Base-by-base conservation (phyloP, 2,113 vertebrate species). In the Aphelocoma coerulescens region DNA sequence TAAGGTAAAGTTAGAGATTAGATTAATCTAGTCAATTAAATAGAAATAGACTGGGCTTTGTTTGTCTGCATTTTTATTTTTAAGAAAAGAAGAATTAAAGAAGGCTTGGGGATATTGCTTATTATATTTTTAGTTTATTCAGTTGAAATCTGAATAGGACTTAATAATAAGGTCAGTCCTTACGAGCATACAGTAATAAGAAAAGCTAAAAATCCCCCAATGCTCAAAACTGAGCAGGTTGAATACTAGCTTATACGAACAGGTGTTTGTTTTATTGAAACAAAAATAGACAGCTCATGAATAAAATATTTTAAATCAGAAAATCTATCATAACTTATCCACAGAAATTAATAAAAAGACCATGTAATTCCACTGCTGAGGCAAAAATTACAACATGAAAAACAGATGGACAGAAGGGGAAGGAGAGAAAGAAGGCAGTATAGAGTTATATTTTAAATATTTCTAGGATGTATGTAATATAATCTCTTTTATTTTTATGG, bases 1-100 rank as follows among this genome's bases (percentile, higher is more conserved):
- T 55, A 57, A 65, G 7, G 87, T 83, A 91, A 96, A 10, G 13
- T 41, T 41, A 41, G 39, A 97, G 69, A 80, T 86, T 46, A 93
- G 41, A n/a, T 92, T 52, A 1, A 77, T 35, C 26, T 48, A 44
- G 23, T 44, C 41, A 83, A 5, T 94, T 88, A 89, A 95, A 83
- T 37, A 72, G 57, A 93, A 78, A 57, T 21, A 44, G 6, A 21
- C 2, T 43, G 1, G 0, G 0, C 5, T 61, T 43, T 79, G 1
- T 55, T 75, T 58, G 11, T 6, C 12, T 59, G 5, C 7, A 43
- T 35, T 65, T 88, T 69, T 5, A 0, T 62, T 91, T 90, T 71
- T 20, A 62, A 55, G 71, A 72, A 72, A 69, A 74, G 4, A 10
- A 51, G 17, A 78, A 26, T 35, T 30, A 22, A 83, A 74, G 33